Base-by-base conservation (phyloP, 2,797 vertebrate species). In the Liasis olivaceus region DNA sequence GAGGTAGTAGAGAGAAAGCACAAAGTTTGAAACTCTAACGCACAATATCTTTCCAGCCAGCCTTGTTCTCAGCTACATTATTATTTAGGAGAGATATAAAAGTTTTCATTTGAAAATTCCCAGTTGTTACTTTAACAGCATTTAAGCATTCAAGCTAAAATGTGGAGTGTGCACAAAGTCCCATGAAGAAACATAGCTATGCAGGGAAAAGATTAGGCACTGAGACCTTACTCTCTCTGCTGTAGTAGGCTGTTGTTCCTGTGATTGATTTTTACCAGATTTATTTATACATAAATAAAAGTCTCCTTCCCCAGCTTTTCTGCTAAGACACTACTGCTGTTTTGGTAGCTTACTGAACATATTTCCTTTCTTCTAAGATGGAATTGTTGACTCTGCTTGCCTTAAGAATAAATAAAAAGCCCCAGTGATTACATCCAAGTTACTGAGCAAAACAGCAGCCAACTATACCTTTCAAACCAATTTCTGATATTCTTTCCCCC, bases 41-140 rank as follows among this genome's bases (percentile, higher is more conserved):
- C 66, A 66, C 0, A 1, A 28, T 51, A 2, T 11, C n/a, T 69
- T 69, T 69, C 59, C 77, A 91, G 8, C 8, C 91, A 1, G 0
- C 28, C 93, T 77, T 95, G 93, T n/a, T 94, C 20, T 95, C 94
- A 51, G 4, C 42, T 93, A 58, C 0, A 0, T 91, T 3, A 89
- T 92, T 93, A 36, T 94, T 90, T 96, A 72, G 87, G 89, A 11
- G 42, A 69, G 81, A 93, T 15, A 64, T 93, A 92, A 95, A 93
- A 36, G 59, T 91, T 91, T 94, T 94, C 81, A 59, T 81, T 86
- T 4, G 15, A 51, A 85, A 36, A 89, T 54, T 95, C 14, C 0
- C 63, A 12, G 89, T 91, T 54, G 22, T 11, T 91, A 31, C 64
- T 90, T 94, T 92, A 28, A 94, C 72, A 59, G 63, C 14, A 91